Conservation (phyloP, 2,113 vertebrate genomes). For the Toxotes chatareus region DNA sequence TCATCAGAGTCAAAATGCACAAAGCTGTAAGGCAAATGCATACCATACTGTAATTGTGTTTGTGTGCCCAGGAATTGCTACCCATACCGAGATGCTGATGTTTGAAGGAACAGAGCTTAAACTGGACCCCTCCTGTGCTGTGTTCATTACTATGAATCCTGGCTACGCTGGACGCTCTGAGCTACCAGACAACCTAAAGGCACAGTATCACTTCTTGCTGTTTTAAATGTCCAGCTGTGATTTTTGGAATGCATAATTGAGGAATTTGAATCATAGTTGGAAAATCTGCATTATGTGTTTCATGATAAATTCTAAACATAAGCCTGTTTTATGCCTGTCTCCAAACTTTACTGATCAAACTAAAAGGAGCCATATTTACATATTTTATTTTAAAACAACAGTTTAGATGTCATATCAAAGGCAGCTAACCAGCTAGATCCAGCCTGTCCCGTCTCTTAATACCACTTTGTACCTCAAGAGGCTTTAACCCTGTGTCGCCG, state of each 20-base stretch:
- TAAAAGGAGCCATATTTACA: too few relatives aligned
- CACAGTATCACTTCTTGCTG: constrained; percentile 34
- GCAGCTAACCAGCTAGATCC: too few relatives aligned
- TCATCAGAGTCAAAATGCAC: neutral
- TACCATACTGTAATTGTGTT: neutral
- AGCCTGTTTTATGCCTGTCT: neutral
- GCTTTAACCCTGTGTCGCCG: too few relatives aligned
- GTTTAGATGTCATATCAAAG: too few relatives aligned
- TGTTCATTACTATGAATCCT: constrained; percentile 96
- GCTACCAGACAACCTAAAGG: constrained; percentile 94
- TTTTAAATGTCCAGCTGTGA: neutral
- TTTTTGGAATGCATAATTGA: neutral
- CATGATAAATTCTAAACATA: neutral
- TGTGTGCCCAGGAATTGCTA: constrained; percentile 85
- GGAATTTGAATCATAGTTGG: neutral
- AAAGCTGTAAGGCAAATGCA: neutral
- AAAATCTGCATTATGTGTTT: neutral
- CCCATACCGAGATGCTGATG: constrained; percentile 83
- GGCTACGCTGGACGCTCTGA: constrained; percentile 94
- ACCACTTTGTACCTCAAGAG: too few relatives aligned
- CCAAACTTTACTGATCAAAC: neutral
- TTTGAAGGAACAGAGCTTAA: constrained; percentile 93
- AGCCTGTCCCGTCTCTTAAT: too few relatives aligned
- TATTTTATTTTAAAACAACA: too few relatives aligned
- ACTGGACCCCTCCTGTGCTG: constrained; percentile 91